A percentile compares a stretch with the other conserved stretches of the same genome.
Evolutionary conservation across 2,888 invertebrate species (phyloP).

Genomic region (Lobophora halterata): DNA sequence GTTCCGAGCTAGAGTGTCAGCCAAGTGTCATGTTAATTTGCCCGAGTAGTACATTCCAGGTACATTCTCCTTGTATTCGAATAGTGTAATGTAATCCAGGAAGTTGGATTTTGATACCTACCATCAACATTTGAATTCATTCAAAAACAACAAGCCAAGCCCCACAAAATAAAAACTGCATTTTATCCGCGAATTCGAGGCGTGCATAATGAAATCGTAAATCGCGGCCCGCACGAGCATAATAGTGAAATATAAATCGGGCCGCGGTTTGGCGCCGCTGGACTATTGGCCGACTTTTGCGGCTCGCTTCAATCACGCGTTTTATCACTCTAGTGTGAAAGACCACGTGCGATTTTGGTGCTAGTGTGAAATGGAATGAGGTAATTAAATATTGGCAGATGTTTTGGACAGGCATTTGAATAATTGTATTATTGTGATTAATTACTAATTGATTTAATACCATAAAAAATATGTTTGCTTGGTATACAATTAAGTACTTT

Average conservation of each 20-base stretch:
- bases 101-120: no score
- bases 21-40: no score
- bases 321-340: slow-evolving; percentile 36
- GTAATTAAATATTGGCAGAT: slow-evolving; percentile 19
- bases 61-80: no score
- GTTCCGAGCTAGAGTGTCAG: no score
- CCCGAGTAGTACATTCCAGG: no score
- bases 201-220: slow-evolving; percentile 67
- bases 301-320: slow-evolving; percentile 64
- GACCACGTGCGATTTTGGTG: slow-evolving; percentile 14
- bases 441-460: no score
- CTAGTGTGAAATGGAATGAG: slow-evolving; percentile 14
- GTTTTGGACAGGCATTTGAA: slow-evolving; percentile 5
- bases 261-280: slow-evolving; percentile 63
- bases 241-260: slow-evolving; percentile 66
- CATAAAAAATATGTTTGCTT: no score
- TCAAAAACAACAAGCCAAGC: not conserved
- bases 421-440: no score
- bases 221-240: slow-evolving; percentile 51
- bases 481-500: no score
- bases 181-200: slow-evolving; percentile 42
- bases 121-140: no score
- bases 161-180: slow-evolving; percentile 43
- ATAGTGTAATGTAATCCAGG: no score
- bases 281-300: slow-evolving; percentile 66